Conservation (phyloP, 1,140 invertebrate genomes). For the Drosophila repletoides region DNA sequence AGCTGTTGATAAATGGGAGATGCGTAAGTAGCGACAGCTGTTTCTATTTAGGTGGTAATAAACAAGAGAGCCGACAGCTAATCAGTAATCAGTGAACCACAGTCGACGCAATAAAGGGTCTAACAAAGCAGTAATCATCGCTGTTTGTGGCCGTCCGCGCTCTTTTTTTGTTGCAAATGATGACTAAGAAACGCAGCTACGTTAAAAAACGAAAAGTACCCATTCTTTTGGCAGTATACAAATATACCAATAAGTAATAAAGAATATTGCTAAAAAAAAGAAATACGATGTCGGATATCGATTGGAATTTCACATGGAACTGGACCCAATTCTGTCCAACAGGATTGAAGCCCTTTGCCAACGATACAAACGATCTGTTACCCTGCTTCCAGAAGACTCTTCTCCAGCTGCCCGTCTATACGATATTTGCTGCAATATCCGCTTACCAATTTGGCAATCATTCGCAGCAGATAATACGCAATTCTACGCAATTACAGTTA, state of each 20-base stretch:
- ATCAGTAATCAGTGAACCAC: conserved; percentile 17
- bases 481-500: conserved; percentile 84
- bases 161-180: conserved; percentile 22
- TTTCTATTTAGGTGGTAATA: conserved; percentile 25
- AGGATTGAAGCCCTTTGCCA: conserved; percentile 86
- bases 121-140: conserved; percentile 22
- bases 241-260: no score
- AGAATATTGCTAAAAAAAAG: neutral
- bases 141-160: conserved; percentile 5
- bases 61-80: conserved; percentile 15
- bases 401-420: conserved; percentile 88
- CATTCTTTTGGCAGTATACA: no score
- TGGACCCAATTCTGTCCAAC: conserved; percentile 89
- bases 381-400: conserved; percentile 91
- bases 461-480: conserved; percentile 84
- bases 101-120: conserved; percentile 15
- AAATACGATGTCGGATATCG: conserved; percentile 32
- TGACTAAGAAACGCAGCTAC: conserved; percentile 32
- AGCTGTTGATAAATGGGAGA: neutral
- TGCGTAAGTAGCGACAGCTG: conserved; percentile 8
- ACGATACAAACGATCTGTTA: conserved; percentile 87
- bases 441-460: conserved; percentile 89
- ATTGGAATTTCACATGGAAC: conserved; percentile 84
- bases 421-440: conserved; percentile 88
- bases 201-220: conserved; percentile 26